phyloP scores from a whole-genome alignment of 2,113 vertebrate species.

The Eurystomus gularis region DNA sequence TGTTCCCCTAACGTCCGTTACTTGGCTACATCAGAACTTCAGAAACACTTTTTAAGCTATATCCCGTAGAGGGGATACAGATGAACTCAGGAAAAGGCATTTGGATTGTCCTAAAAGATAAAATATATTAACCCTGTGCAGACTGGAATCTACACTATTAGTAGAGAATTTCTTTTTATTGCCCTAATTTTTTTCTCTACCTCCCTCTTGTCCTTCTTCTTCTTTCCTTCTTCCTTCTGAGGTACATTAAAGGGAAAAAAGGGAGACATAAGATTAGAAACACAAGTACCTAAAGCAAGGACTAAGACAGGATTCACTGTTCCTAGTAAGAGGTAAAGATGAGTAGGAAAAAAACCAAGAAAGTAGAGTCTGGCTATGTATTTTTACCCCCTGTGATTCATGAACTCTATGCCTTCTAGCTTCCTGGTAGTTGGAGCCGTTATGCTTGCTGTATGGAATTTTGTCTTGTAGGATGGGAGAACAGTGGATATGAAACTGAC shows the following conservation, averaged over 20 bases:
- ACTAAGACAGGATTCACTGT: constrained; percentile 1
- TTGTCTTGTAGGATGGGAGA: constrained; percentile 69
- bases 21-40: not conserved
- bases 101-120: not conserved
- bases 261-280: constrained; percentile 66
- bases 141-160: not conserved
- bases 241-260: constrained; percentile 54
- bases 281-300: constrained; percentile 17
- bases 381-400: constrained; percentile 66
- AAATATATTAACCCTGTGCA: not conserved
- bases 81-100: not conserved
- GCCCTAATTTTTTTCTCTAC: constrained; percentile 12
- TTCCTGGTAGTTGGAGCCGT: constrained; percentile 29
- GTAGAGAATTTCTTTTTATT: constrained; percentile 9
- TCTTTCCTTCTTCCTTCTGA: constrained; percentile 64
- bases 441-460: constrained; percentile 75
- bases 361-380: constrained; percentile 16
- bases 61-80: not conserved
- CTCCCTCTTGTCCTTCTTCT: constrained; percentile 62
- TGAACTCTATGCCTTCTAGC: constrained; percentile 18
- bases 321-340: constrained; percentile 28
- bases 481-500: constrained; percentile 33
- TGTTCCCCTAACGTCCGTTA: not conserved
- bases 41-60: not conserved
- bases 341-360: not conserved